Evolutionary conservation across 35 echinoderm and acorn worm species (phyloP).

Genomic region (Lytechinus pictus): DNA sequence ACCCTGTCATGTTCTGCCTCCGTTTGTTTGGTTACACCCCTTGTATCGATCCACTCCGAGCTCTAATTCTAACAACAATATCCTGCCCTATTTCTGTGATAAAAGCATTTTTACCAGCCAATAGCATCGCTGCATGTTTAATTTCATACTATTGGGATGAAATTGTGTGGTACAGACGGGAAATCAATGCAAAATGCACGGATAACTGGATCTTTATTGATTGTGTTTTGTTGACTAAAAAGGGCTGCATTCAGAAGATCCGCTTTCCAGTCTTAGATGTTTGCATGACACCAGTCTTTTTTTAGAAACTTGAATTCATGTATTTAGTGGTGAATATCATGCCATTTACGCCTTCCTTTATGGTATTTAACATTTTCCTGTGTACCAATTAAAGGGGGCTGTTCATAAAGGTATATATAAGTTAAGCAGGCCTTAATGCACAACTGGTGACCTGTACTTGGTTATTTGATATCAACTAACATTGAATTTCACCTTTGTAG

Average conservation of each 20-base stretch:
- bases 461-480: no score
- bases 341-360: neutral
- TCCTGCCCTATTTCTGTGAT: neutral
- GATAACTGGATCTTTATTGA: neutral
- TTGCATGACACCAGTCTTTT: neutral
- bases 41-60: neutral
- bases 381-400: no score
- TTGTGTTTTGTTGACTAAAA: neutral
- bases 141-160: neutral
- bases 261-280: neutral
- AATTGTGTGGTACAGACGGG: neutral
- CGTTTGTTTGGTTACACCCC: neutral
- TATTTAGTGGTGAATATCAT: neutral
- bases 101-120: neutral
- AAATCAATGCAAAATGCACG: neutral
- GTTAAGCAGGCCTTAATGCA: no score
- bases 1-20: neutral
- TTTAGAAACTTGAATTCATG: neutral
- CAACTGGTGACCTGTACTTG: no score
- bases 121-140: neutral
- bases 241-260: neutral
- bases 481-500: no score
- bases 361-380: neutral
- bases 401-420: no score
- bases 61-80: neutral